A percentile compares a stretch with the other conserved stretches of the same genome.
phyloP scores from a whole-genome alignment of 2,888 invertebrate genomes.

The Corythucha ciliata region DNA sequence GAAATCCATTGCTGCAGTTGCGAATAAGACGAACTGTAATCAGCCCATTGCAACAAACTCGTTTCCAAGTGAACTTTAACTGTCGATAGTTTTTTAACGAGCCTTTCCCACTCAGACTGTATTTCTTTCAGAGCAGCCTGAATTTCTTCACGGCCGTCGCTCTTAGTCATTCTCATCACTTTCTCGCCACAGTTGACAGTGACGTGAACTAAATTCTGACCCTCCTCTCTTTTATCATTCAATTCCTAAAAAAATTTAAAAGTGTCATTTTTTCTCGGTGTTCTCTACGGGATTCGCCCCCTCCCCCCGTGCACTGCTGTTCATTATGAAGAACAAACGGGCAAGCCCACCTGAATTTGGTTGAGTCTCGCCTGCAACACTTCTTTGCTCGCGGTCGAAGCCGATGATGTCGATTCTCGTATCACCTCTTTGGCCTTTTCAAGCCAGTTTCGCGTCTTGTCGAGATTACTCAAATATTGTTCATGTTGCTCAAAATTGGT shows the following conservation, averaged over 20 bases:
- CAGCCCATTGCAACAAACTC: constrained; percentile 86
- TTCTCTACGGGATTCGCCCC: neutral
- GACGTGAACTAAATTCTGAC: constrained; percentile 74
- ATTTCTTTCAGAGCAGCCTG: constrained; percentile 79
- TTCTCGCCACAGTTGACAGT: constrained; percentile 86
- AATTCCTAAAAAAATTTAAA: constrained; percentile 55
- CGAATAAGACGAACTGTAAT: constrained; percentile 86
- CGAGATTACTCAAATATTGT: constrained; percentile 65
- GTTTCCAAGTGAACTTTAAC: constrained; percentile 83
- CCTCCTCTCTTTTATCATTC: constrained; percentile 71
- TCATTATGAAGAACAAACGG: no score
- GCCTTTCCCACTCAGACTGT: constrained; percentile 83
- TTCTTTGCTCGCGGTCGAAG: constrained; percentile 69
- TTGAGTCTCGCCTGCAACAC: constrained; percentile 69
- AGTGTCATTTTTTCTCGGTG: neutral
- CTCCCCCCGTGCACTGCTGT: no score
- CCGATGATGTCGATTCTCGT: constrained; percentile 67
- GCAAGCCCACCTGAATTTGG: constrained; percentile 42
- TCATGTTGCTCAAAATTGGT: constrained; percentile 78
- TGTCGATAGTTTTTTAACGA: constrained; percentile 83
- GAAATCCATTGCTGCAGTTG: constrained; percentile 91
- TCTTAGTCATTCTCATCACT: constrained; percentile 73
- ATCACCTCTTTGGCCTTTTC: constrained; percentile 75
- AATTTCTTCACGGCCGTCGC: constrained; percentile 80
- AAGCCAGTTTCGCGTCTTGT: constrained; percentile 74